Evolutionary conservation across 2,888 invertebrate species (phyloP), one percentile per base, ranked within the genome.

Genomic region (Eupelmus urozonus): DNA sequence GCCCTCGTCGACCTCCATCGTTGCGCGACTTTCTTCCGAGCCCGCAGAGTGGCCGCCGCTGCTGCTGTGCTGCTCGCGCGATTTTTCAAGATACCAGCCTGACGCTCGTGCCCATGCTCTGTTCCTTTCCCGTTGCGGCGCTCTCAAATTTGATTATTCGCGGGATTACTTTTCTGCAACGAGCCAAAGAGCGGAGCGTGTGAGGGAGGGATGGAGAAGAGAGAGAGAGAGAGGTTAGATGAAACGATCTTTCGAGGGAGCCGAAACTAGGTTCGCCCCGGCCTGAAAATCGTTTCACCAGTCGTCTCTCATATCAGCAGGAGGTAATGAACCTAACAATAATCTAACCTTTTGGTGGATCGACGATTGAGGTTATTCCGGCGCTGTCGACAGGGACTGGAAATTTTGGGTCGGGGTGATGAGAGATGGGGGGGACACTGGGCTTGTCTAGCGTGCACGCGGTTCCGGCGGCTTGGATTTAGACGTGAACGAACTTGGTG

Each of bases 1-100:
- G 66, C 80, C 85, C 74, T 82, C 78, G 70, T 87, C 87, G 66
- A 85, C 81, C 76, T 88, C 88, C 88, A 88, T 88, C 80, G 80
- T 83, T 49, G 20, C 27, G 67, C 34, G n/a, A n/a, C n/a, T n/a
- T n/a, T n/a, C n/a, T n/a, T n/a, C n/a, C n/a, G n/a, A n/a, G n/a
- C n/a, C n/a, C n/a, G n/a, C n/a, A n/a, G n/a, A n/a, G n/a, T n/a
- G n/a, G n/a, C n/a, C n/a, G n/a, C n/a, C n/a, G n/a, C n/a, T n/a
- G n/a, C n/a, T n/a, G n/a, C n/a, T n/a, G n/a, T n/a, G n/a, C n/a
- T n/a, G n/a, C n/a, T n/a, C n/a, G n/a, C n/a, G n/a, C n/a, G n/a
- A n/a, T n/a, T n/a, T n/a, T n/a, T n/a, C n/a, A n/a, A n/a, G n/a
- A n/a, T n/a, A n/a, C n/a, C n/a, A n/a, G n/a, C n/a, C n/a, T n/a